Evolutionary conservation across 2,113 vertebrate genomes (phyloP).

Genomic region (Callithrix jacchus): DNA sequence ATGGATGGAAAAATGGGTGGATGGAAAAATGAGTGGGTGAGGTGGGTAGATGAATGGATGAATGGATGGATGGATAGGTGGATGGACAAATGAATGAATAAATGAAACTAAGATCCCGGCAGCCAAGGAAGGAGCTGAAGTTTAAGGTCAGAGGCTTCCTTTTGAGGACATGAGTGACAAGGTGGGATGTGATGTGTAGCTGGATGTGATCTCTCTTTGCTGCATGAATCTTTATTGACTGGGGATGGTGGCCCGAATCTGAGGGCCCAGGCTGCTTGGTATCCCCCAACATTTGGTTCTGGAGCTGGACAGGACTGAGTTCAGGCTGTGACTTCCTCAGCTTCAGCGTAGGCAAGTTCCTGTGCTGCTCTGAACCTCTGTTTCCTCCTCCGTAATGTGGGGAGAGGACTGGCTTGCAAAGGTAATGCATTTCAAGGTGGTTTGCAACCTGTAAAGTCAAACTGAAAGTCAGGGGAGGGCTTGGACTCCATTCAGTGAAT

Average conservation of each 20-base stretch:
- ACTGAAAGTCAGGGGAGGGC: neutral
- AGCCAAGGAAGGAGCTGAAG: neutral
- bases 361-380: fast-evolving
- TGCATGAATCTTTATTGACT: fast-evolving
- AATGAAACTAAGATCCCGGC: neutral
- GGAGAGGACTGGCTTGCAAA: no score
- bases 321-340: neutral
- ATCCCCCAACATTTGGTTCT: neutral
- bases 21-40: fast-evolving
- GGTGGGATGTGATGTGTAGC: no score
- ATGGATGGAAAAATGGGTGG: no score
- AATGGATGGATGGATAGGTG: fast-evolving
- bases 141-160: no score
- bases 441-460: neutral
- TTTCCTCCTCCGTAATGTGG: fast-evolving
- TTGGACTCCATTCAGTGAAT: neutral
- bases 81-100: neutral
- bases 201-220: neutral
- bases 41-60: no score
- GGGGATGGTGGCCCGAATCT: neutral
- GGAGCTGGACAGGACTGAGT: neutral
- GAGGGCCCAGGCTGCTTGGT: neutral
- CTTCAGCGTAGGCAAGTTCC: neutral
- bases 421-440: fast-evolving
- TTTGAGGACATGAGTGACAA: fast-evolving